Conservation (phyloP, 2,888 invertebrate species). For the Antheraea yamamai region DNA sequence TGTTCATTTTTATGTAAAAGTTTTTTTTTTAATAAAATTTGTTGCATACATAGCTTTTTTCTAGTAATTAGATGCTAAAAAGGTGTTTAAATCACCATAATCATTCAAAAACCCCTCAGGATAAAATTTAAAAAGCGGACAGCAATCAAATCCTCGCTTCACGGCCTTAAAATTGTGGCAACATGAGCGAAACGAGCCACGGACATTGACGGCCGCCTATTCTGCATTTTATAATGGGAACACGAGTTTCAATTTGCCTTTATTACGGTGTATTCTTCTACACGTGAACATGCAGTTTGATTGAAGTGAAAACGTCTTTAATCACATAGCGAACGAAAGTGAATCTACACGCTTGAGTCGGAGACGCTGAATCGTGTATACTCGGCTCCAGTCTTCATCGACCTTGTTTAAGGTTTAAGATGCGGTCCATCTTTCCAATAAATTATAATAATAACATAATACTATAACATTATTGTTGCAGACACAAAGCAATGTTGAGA, state of each 20-base stretch:
- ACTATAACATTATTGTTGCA: no score
- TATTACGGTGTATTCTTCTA: constrained; percentile 24
- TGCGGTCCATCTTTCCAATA: no score
- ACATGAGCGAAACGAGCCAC: not conserved
- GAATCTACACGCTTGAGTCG: no score
- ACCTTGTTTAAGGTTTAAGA: no score
- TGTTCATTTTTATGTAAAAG: no score
- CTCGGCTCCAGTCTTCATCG: no score
- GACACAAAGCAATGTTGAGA: no score
- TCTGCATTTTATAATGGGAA: constrained; percentile 45
- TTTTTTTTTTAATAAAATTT: no score
- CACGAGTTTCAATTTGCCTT: constrained; percentile 45
- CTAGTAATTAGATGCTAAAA: not conserved
- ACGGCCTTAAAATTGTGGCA: constrained; percentile 15
- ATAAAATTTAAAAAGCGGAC: not conserved
- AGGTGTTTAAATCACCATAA: not conserved
- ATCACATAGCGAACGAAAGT: no score
- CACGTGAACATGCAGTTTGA: not conserved
- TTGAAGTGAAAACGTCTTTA: no score
- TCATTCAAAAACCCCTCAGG: constrained; percentile 4
- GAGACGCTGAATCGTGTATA: no score
- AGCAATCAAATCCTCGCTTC: not conserved
- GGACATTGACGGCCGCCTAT: constrained; percentile 23
- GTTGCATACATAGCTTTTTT: not conserved
- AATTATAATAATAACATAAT: no score